These are phyloP conservation scores for Drymodes brunneopygia DNA, from an alignment of 2,113 vertebrate genomes.

Conservation along the genomic window DNA sequence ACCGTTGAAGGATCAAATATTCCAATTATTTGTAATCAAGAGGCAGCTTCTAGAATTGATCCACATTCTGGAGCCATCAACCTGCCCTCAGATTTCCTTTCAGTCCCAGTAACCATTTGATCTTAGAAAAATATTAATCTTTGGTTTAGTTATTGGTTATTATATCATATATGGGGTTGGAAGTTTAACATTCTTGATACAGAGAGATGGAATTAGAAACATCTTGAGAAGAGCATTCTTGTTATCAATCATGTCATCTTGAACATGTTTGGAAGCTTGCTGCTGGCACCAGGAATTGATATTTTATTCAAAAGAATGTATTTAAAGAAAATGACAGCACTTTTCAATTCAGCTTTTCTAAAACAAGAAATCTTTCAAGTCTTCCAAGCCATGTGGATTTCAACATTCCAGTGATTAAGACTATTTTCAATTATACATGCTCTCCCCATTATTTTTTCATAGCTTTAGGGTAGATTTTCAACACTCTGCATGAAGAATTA, in stretches of 20 bases:
- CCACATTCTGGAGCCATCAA: slow-evolving; percentile 9
- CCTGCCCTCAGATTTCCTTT: slow-evolving; percentile 31
- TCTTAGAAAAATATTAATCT: slow-evolving; percentile 56
- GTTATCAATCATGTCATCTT: slow-evolving; percentile 76
- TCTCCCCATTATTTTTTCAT: slow-evolving; percentile 61
- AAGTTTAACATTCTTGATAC: slow-evolving; percentile 60
- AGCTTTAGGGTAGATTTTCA: slow-evolving; percentile 59
- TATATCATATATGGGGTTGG: slow-evolving; percentile 51
- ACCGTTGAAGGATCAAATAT: background rate
- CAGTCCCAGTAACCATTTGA: slow-evolving; percentile 15
- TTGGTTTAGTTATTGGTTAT: slow-evolving; percentile 31
- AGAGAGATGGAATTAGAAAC: slow-evolving; percentile 71
- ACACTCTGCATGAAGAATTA: slow-evolving; percentile 52
- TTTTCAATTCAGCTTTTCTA: slow-evolving; percentile 68
- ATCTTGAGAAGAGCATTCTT: slow-evolving; percentile 72
- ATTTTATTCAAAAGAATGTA: slow-evolving; percentile 78
- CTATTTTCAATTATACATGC: slow-evolving; percentile 61
- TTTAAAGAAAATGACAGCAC: slow-evolving; percentile 75
- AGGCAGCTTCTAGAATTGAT: slow-evolving; percentile 10
- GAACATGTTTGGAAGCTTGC: slow-evolving; percentile 74
- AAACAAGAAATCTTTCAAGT: slow-evolving; percentile 69
- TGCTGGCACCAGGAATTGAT: slow-evolving; percentile 71
- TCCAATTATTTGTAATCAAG: background rate
- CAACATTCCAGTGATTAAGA: slow-evolving; percentile 45
- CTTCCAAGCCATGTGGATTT: slow-evolving; percentile 29